phyloP scores from a whole-genome alignment of 2,113 vertebrate species.

The Centrocercus urophasianus region DNA sequence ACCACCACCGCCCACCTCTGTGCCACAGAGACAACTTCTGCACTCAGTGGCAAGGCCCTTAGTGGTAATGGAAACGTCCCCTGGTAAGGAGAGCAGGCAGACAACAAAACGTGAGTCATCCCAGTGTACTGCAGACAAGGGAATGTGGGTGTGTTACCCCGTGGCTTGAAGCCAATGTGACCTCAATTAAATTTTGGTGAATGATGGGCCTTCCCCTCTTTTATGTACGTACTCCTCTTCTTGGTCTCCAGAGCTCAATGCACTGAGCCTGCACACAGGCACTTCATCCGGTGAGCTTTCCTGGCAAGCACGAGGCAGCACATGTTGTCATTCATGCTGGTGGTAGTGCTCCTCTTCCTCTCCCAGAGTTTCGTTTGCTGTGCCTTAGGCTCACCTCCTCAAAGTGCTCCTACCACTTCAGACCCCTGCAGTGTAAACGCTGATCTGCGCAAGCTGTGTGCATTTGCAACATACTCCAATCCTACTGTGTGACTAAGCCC shows the following conservation, averaged over 20 bases:
- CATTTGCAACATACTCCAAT: neutral
- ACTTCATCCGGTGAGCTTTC: neutral
- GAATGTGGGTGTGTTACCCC: slow-evolving; percentile 54
- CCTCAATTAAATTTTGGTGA: slow-evolving; percentile 47
- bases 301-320: neutral
- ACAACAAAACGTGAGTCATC: neutral
- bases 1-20: neutral
- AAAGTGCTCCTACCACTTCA: neutral
- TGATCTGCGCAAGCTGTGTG: neutral
- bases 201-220: slow-evolving; percentile 38
- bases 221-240: neutral
- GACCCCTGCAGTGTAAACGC: neutral
- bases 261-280: neutral
- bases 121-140: neutral
- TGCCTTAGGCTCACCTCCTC: neutral
- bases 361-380: neutral
- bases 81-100: neutral
- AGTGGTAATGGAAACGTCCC: neutral
- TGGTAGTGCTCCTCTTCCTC: neutral
- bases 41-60: neutral
- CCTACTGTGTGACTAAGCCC: neutral
- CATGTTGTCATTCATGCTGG: rapidly evolving
- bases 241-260: neutral
- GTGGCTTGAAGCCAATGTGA: slow-evolving; percentile 46
- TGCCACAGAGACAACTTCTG: neutral